These are phyloP conservation scores for Entomyzon cyanotis DNA, from an alignment of 2,113 vertebrate genomes.

Conservation along the genomic window DNA sequence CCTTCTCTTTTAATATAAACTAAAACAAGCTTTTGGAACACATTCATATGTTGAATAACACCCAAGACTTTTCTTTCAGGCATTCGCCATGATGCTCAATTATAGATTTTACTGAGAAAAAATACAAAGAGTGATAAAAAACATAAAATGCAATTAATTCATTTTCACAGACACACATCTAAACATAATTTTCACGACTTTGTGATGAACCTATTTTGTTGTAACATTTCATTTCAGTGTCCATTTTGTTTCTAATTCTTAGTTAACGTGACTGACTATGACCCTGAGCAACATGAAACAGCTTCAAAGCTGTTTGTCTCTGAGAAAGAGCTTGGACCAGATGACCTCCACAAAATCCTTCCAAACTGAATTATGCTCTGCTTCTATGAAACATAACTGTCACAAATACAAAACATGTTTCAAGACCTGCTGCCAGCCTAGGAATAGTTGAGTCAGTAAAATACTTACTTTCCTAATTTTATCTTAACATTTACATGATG, in stretches of 20 bases:
- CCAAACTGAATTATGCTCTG: neutral
- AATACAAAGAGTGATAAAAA: neutral
- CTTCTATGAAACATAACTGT: neutral
- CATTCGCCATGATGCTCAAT: neutral
- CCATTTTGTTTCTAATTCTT: neutral
- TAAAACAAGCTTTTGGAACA: conserved; percentile 1
- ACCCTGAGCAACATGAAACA: neutral
- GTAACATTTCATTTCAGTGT: neutral
- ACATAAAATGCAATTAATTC: neutral
- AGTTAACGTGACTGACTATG: neutral
- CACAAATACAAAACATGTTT: neutral
- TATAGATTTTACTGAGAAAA: neutral
- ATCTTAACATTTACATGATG: neutral
- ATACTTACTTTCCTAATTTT: neutral
- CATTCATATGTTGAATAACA: neutral
- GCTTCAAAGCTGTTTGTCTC: neutral
- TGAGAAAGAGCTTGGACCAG: neutral
- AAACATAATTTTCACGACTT: neutral
- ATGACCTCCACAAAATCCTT: neutral
- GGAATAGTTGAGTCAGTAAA: neutral
- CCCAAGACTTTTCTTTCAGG: neutral
- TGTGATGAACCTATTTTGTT: neutral
- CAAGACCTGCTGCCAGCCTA: neutral
- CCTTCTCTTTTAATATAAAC: neutral
- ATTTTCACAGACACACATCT: neutral